Conservation (phyloP, 2,113 vertebrate species). For the Vimba vimba region DNA sequence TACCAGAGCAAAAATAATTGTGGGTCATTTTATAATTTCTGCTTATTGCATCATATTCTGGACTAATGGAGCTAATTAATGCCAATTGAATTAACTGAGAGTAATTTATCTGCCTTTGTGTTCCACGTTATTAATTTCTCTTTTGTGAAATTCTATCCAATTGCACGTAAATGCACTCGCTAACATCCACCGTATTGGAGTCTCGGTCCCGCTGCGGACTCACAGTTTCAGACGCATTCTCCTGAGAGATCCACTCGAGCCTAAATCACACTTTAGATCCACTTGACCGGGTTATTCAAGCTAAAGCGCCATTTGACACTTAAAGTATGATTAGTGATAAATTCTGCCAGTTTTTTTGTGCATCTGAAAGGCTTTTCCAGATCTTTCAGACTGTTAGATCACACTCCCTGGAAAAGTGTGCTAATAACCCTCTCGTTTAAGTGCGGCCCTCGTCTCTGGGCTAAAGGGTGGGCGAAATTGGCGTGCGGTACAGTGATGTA, state of each 20-base stretch:
- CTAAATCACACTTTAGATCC: slow-evolving; percentile 4
- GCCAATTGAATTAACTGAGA: background rate
- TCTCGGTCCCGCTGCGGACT: background rate
- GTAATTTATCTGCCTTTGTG: background rate
- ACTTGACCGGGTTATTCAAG: slow-evolving; percentile 29
- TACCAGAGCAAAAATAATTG: background rate
- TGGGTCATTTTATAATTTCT: background rate
- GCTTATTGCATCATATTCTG: background rate
- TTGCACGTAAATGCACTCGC: background rate
- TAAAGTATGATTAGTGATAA: slow-evolving; percentile 16
- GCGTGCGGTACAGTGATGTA: background rate
- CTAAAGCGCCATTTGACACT: slow-evolving; percentile 25
- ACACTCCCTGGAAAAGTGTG: background rate
- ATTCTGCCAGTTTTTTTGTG: slow-evolving; percentile 12
- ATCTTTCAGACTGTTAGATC: slow-evolving; percentile 25
- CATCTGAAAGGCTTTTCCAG: slow-evolving; percentile 17
- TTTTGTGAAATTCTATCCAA: background rate
- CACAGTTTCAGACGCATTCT: background rate
- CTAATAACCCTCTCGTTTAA: slow-evolving; percentile 17
- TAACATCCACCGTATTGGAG: background rate
- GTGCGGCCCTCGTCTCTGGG: background rate
- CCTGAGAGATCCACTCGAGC: background rate
- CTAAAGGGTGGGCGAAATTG: background rate
- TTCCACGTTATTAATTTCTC: background rate
- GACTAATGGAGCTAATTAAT: background rate